Evolutionary conservation across 2,113 vertebrate species (phyloP).

Genomic region (Labeo rohita): DNA sequence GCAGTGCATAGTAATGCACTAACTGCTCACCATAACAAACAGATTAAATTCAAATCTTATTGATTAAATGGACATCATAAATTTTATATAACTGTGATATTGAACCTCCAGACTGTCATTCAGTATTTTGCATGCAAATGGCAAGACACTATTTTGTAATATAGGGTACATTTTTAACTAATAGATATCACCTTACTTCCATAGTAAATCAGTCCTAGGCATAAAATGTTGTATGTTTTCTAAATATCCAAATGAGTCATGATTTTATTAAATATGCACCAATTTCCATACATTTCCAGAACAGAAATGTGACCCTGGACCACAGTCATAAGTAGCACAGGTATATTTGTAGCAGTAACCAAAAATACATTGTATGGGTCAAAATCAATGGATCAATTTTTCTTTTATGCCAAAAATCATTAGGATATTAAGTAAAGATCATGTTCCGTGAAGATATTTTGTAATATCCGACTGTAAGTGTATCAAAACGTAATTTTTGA

Average conservation of each 20-base stretch:
- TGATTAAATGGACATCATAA: background rate
- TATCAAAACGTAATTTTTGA: no score
- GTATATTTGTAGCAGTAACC: no score
- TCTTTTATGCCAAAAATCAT: no score
- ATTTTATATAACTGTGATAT: background rate
- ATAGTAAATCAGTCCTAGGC: background rate
- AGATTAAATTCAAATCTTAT: background rate
- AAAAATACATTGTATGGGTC: no score
- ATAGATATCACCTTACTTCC: background rate
- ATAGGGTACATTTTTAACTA: background rate
- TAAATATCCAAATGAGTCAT: background rate
- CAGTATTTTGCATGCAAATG: background rate
- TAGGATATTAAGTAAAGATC: no score
- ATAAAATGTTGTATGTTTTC: background rate
- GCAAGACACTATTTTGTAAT: background rate
- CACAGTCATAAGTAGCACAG: no score
- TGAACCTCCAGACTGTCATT: background rate
- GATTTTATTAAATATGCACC: background rate
- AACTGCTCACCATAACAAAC: background rate
- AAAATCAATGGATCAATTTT: no score
- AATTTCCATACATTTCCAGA: background rate
- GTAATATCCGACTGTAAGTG: no score
- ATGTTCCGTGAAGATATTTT: no score
- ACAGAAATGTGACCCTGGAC: no score
- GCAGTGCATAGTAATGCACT: background rate